A percentile compares a stretch with the other conserved stretches of the same genome.
phyloP scores from a whole-genome alignment of 2,113 vertebrate species.

The Zosterops lateralis region DNA sequence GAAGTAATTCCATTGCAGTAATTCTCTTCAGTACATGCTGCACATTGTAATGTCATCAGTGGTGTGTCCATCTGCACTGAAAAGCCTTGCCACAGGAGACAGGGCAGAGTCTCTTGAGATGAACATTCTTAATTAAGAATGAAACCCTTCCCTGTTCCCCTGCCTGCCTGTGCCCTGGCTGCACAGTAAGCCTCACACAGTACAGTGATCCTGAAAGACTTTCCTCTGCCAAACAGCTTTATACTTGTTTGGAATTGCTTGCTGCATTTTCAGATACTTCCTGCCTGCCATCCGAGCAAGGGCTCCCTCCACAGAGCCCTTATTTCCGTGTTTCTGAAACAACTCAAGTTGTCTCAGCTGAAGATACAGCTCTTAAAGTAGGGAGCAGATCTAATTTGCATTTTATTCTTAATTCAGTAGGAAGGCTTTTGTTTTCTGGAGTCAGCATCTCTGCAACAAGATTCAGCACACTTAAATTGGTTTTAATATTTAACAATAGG shows the following conservation, averaged over 20 bases:
- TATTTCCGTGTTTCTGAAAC: neutral
- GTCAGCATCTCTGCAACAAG: slow-evolving; percentile 51
- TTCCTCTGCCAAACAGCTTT: slow-evolving; percentile 11
- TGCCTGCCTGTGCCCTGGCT: slow-evolving; percentile 5
- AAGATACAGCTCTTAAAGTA: neutral
- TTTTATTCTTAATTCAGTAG: slow-evolving; percentile 43
- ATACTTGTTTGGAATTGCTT: neutral
- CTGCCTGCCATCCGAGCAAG: slow-evolving; percentile 9
- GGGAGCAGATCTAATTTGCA: neutral
- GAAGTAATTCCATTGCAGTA: slow-evolving; percentile 58
- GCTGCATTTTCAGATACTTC: slow-evolving; percentile 35
- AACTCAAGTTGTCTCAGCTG: neutral
- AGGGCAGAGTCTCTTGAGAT: slow-evolving; percentile 21
- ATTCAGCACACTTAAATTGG: slow-evolving; percentile 49
- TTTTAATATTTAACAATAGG: slow-evolving; percentile 62
- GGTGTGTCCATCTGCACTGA: slow-evolving; percentile 66
- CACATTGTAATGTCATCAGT: slow-evolving; percentile 30
- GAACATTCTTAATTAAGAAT: slow-evolving; percentile 47
- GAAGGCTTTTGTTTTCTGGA: slow-evolving; percentile 43
- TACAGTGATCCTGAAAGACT: slow-evolving; percentile 17
- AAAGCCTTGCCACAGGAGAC: slow-evolving; percentile 36
- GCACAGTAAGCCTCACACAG: slow-evolving; percentile 37
- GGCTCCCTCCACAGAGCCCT: neutral
- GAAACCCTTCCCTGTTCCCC: slow-evolving; percentile 30
- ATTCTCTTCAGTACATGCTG: slow-evolving; percentile 45